Base-by-base conservation (phyloP, 2,113 vertebrate genomes). In the Todiramphus chloris region DNA sequence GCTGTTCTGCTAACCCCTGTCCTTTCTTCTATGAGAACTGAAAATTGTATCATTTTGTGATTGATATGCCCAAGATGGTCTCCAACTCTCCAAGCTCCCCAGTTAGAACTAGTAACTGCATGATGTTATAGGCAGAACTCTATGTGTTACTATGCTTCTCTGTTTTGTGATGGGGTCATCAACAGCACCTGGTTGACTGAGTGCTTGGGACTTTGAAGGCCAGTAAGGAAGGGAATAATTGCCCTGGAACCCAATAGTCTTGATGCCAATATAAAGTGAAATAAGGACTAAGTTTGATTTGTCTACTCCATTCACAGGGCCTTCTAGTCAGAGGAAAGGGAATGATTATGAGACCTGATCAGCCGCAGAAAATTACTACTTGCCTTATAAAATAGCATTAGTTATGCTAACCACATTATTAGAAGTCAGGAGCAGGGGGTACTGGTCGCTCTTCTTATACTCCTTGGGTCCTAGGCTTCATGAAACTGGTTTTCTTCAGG, bases 341-440 rank as follows among this genome's bases (percentile, higher is more conserved):
- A 70, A 83, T 0, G 1, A 70, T 83, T 53, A 20, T 0, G 1
- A 39, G 39, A 78, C 3, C 0, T 9, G 4, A 8, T 58, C 3
- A 2, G 19, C 58, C 53, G 48, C 3, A 46, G 20, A 70, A 15
- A n/a, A 56, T 21, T 5, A 4, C 68, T 80, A 9, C 5, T 63
- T 53, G 7, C 31, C 48, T 67, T 41, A 58, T 17, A 30, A 77
- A 72, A 33, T 27, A 37, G 4, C 3, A 1, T 53, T 43, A 85
- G 5, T 58, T 63, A 48, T 43, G 19, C 23, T 59, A 72, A 43
- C 2, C 31, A 55, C n/a, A 39, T 55, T 63, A 19, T 12, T 13
- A 44, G 5, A 2, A 12, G 1, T 37, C 0, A 2, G 16, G 14
- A 62, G 10, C 13, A 41, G n/a, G 30, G 8, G 0, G 14, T 78